Evolutionary conservation across 2,113 vertebrate genomes (phyloP).

Genomic region (Pongo pygmaeus): DNA sequence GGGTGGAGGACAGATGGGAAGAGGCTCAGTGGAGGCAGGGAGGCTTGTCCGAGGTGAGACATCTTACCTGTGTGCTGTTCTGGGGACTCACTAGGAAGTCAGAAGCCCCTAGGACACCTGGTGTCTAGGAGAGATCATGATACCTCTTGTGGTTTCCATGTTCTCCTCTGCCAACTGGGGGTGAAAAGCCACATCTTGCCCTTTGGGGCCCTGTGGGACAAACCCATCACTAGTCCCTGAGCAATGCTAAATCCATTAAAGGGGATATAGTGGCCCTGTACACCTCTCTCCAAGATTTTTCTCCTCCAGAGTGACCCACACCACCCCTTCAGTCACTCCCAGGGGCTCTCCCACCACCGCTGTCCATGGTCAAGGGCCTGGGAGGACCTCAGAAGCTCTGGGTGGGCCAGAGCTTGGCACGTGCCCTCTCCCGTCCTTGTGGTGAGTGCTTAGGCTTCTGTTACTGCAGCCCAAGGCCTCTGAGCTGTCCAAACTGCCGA

Average conservation of each 20-base stretch:
- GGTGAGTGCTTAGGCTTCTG: too few species aligned
- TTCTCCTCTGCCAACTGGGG: background rate
- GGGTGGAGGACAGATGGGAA: background rate
- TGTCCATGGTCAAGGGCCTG: too few species aligned
- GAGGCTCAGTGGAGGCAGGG: background rate
- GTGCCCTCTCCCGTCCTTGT: background rate
- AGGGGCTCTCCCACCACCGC: background rate
- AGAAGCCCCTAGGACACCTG: fast-evolving
- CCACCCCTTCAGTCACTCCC: fast-evolving
- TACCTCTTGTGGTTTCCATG: background rate
- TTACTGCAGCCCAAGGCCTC: background rate
- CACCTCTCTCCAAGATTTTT: too few species aligned
- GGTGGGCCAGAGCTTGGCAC: fast-evolving
- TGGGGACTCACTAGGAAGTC: fast-evolving
- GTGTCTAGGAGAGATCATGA: background rate
- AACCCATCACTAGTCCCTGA: fast-evolving
- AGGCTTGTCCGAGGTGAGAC: background rate
- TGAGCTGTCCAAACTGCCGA: background rate
- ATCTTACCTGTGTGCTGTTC: fast-evolving
- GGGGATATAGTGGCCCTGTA: background rate
- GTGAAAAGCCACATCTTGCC: background rate
- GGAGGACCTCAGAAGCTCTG: background rate
- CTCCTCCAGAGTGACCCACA: background rate
- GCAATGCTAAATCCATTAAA: too few species aligned
- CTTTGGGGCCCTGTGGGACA: background rate